Conservation (phyloP, 1,140 invertebrate genomes). For the Conopomorpha cramerella region DNA sequence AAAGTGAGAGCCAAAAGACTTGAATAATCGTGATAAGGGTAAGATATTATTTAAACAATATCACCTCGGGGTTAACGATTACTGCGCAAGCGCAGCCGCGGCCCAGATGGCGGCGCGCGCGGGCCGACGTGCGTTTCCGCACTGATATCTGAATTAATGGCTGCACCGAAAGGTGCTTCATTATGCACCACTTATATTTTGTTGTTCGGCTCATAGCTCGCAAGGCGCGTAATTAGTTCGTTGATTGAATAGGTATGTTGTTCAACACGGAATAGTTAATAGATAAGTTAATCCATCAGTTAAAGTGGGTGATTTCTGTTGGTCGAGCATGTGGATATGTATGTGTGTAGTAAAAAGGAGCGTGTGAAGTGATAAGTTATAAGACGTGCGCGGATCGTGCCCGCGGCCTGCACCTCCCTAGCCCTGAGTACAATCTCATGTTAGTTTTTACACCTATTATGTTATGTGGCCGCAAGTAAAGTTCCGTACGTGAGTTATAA, state of each 20-base stretch:
- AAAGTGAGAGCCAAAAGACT: conserved; percentile 31
- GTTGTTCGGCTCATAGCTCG: too few relatives aligned
- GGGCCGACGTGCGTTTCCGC: conserved; percentile 58
- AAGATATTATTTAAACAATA: conserved; percentile 55
- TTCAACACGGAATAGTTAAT: too few relatives aligned
- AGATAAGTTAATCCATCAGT: too few relatives aligned
- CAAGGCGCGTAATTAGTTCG: too few relatives aligned
- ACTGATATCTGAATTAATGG: conserved; percentile 60
- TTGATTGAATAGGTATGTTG: too few relatives aligned
- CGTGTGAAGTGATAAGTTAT: too few relatives aligned
- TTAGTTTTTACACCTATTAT: conserved; percentile 62
- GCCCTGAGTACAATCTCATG: conserved; percentile 59
- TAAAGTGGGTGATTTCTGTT: too few relatives aligned
- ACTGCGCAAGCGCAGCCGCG: conserved; percentile 43
- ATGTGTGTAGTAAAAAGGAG: too few relatives aligned
- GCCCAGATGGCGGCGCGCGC: conserved; percentile 50
- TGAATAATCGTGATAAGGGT: conserved; percentile 46
- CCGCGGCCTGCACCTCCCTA: conserved; percentile 47
- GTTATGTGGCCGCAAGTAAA: conserved; percentile 61
- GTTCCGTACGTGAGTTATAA: conserved; percentile 61
- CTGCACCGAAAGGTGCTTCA: conserved; percentile 56
- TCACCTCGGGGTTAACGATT: conserved; percentile 60
- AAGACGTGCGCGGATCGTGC: conserved; percentile 22
- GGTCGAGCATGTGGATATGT: too few relatives aligned
- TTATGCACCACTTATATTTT: conserved; percentile 53